A percentile compares a stretch with the other conserved stretches of the same genome.
Conservation (phyloP, 2,888 invertebrate genomes). For the Melinopterus prodromus region DNA sequence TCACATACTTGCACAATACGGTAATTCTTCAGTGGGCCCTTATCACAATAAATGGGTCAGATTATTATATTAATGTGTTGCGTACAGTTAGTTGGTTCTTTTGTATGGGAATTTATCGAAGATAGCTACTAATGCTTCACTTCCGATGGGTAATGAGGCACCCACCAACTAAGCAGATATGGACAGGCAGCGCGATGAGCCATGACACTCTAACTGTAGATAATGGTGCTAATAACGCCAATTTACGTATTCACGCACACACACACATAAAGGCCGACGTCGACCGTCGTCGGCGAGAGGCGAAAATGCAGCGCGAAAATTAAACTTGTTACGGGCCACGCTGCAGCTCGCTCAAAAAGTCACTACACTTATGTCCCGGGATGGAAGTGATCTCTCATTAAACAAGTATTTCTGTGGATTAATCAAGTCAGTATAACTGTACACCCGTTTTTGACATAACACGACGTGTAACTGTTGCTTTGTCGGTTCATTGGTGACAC, state of each 20-base stretch:
- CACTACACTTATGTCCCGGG: background rate
- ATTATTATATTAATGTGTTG: background rate
- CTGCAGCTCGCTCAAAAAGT: background rate
- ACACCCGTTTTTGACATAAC: background rate
- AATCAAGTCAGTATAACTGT: background rate
- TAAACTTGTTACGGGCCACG: background rate
- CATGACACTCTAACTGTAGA: background rate
- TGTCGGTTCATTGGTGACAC: background rate
- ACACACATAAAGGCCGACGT: background rate
- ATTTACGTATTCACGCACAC: background rate
- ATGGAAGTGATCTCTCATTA: background rate
- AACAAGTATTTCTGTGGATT: background rate
- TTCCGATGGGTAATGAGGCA: conserved; percentile 4
- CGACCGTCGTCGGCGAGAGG: background rate
- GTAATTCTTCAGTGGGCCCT: background rate
- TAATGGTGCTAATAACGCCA: background rate
- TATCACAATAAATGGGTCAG: background rate
- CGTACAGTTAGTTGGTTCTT: background rate
- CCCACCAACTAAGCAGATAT: background rate
- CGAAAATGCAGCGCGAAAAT: background rate
- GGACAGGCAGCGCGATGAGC: conserved; percentile 4
- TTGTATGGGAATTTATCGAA: background rate
- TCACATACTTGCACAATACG: too few species aligned
- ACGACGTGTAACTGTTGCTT: background rate
- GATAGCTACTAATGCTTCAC: background rate